A percentile compares a stretch with the other conserved stretches of the same genome.
Conservation (phyloP, 1,140 invertebrate genomes). For the Plectrocnemia conspersa region DNA sequence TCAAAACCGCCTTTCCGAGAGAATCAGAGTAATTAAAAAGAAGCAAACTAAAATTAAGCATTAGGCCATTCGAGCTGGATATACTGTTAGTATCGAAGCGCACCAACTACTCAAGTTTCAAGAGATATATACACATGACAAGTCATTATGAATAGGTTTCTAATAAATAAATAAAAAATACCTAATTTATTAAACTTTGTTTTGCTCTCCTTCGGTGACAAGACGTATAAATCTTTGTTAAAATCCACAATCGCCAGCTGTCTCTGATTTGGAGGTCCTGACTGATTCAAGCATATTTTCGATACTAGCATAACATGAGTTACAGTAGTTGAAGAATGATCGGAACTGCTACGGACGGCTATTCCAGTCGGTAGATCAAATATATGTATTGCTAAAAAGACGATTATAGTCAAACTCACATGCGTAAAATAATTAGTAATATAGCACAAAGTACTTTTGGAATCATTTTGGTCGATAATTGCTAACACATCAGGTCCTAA, state of each 20-base stretch:
- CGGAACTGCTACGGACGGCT: slow-evolving; percentile 55
- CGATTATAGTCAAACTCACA: no score
- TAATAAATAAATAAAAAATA: slow-evolving; percentile 38
- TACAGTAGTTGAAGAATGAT: slow-evolving; percentile 59
- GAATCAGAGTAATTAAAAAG: no score
- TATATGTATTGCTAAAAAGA: slow-evolving; percentile 71
- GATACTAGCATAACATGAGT: slow-evolving; percentile 63
- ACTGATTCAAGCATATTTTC: slow-evolving; percentile 74
- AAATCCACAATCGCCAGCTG: slow-evolving; percentile 48
- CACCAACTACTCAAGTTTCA: background rate
- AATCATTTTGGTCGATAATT: slow-evolving; percentile 74
- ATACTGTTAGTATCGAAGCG: no score
- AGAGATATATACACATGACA: background rate
- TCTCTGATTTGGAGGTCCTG: slow-evolving; percentile 56
- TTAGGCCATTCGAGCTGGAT: no score
- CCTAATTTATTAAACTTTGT: slow-evolving; percentile 71
- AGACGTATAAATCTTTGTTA: slow-evolving; percentile 47
- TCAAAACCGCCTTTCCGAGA: no score
- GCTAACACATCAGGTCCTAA: slow-evolving; percentile 80
- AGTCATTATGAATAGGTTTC: background rate
- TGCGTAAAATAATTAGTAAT: no score
- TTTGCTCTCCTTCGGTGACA: slow-evolving; percentile 63
- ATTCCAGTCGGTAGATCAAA: slow-evolving; percentile 71
- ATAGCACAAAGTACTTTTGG: slow-evolving; percentile 59
- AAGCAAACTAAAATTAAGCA: no score